Evolutionary conservation across 2,888 invertebrate species (phyloP).

Genomic region (Monochamus alternatus): DNA sequence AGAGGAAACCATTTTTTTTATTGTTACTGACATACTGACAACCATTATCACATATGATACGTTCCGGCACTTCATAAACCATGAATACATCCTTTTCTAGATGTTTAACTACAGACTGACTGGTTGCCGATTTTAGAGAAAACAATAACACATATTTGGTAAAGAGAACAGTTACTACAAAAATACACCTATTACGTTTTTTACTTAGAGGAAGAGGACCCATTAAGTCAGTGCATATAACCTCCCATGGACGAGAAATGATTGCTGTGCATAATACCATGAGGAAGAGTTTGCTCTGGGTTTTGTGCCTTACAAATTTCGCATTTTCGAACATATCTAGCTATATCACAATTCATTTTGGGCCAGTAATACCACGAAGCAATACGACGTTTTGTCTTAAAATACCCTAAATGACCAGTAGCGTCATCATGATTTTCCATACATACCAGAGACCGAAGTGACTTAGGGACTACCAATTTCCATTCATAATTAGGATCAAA

Average conservation of each 20-base stretch:
- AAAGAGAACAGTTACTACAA: conserved; percentile 49
- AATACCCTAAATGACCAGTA: conserved; percentile 3
- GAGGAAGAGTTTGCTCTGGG: background rate
- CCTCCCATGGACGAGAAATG: background rate
- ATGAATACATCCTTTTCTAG: conserved; percentile 40
- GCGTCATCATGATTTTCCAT: background rate
- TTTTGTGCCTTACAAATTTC: conserved; percentile 5
- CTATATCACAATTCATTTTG: background rate
- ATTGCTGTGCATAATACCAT: background rate
- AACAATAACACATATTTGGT: conserved; percentile 49
- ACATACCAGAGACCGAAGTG: background rate
- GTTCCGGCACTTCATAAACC: conserved; percentile 53
- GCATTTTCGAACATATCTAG: background rate
- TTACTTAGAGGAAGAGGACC: background rate
- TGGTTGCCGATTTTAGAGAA: conserved; percentile 49
- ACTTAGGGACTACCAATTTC: background rate
- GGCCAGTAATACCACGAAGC: conserved; percentile 9
- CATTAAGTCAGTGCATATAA: too few species aligned
- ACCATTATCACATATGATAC: conserved; percentile 56
- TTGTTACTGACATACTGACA: conserved; percentile 45
- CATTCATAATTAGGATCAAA: background rate
- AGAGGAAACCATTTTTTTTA: conserved; percentile 15
- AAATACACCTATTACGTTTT: conserved; percentile 23
- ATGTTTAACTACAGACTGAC: conserved; percentile 30
- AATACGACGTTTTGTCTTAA: background rate